These are phyloP conservation scores for Sitobion miscanthi DNA, from an alignment of 1,140 invertebrate genomes.

Conservation along the genomic window DNA sequence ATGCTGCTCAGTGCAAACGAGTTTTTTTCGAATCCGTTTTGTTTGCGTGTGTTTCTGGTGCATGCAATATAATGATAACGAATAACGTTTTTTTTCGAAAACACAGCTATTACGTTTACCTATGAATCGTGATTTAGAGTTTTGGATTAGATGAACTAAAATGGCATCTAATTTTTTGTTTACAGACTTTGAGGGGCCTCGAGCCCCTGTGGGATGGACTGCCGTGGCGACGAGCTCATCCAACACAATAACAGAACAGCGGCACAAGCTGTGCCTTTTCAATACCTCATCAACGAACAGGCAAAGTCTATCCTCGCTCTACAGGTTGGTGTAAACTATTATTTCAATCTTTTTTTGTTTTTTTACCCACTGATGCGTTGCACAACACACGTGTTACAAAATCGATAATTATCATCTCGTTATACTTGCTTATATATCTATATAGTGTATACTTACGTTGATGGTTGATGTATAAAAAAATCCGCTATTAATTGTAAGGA, in stretches of 20 bases:
- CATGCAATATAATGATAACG: background rate
- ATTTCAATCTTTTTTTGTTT: background rate
- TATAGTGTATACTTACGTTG: too few relatives aligned
- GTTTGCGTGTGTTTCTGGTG: background rate
- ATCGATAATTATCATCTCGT: slow-evolving; percentile 6
- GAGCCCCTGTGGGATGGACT: slow-evolving; percentile 73
- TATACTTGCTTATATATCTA: background rate
- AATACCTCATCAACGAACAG: slow-evolving; percentile 81
- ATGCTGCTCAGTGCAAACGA: background rate
- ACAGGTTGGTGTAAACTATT: slow-evolving; percentile 63
- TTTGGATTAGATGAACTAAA: background rate
- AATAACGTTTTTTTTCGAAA: background rate
- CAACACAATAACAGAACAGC: slow-evolving; percentile 63
- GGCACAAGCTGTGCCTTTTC: slow-evolving; percentile 69
- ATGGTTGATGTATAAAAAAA: too few relatives aligned
- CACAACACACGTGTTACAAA: slow-evolving; percentile 25
- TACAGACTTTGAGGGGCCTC: slow-evolving; percentile 61
- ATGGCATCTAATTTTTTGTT: background rate
- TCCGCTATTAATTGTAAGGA: background rate
- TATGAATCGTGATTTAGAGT: background rate
- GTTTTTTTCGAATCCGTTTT: background rate
- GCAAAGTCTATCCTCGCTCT: slow-evolving; percentile 79
- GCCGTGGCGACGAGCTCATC: slow-evolving; percentile 68
- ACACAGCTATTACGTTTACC: background rate
- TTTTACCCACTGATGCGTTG: background rate